These are phyloP conservation scores for Miichthys miiuy DNA, from an alignment of 2,797 vertebrate species.

Conservation along the genomic window DNA sequence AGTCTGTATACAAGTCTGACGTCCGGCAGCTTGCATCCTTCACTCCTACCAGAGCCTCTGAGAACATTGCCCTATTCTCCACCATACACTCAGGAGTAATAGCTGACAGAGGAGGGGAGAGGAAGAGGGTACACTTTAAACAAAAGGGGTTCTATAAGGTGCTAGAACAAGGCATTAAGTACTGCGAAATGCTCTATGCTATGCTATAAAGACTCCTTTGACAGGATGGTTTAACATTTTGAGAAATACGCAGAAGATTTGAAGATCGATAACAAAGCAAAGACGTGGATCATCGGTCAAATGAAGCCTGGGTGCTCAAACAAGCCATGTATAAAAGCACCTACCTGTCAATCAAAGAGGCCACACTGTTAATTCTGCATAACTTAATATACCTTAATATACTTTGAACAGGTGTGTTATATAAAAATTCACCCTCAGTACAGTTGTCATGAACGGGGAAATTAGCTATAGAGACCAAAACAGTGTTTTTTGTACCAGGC, in stretches of 20 bases:
- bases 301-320: too few relatives aligned
- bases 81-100: constrained; percentile 66
- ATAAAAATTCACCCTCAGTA: too few relatives aligned
- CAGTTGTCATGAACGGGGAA: too few relatives aligned
- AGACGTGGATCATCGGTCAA: too few relatives aligned
- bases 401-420: too few relatives aligned
- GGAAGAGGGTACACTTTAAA: constrained; percentile 65
- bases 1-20: constrained; percentile 75
- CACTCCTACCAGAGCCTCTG: constrained; percentile 67
- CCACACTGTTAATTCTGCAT: too few relatives aligned
- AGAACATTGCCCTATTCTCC: constrained; percentile 82
- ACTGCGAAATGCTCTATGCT: constrained; percentile 14
- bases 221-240: background rate
- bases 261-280: background rate
- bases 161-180: constrained; percentile 38
- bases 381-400: too few relatives aligned
- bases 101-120: constrained; percentile 65
- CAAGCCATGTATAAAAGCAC: too few relatives aligned
- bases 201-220: constrained; percentile 9
- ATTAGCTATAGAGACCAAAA: too few relatives aligned
- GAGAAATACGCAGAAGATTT: background rate
- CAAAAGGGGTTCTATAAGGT: constrained; percentile 72
- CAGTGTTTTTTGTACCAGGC: too few relatives aligned
- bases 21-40: constrained; percentile 81
- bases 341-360: too few relatives aligned